phyloP scores from a whole-genome alignment of 2,888 invertebrate genomes.

The Apocheima hispidaria region DNA sequence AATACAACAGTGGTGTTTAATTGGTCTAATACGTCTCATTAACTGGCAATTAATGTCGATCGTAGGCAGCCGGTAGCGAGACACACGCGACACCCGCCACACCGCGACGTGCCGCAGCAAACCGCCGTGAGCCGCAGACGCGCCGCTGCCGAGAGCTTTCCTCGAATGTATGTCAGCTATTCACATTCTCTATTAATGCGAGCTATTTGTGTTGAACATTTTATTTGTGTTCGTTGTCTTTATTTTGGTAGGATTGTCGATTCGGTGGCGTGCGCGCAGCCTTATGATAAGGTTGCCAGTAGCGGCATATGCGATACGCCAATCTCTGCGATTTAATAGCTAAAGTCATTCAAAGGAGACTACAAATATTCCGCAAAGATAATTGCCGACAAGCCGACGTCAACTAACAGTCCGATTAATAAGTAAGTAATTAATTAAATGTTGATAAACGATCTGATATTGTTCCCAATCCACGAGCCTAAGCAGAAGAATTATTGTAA shows the following conservation, averaged over 20 bases:
- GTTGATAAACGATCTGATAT: slow-evolving; percentile 4
- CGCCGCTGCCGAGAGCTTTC: background rate
- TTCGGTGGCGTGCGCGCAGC: no score
- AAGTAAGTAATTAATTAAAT: background rate
- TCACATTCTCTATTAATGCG: slow-evolving; percentile 67
- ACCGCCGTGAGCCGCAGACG: background rate
- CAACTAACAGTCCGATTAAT: slow-evolving; percentile 10
- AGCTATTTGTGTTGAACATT: slow-evolving; percentile 66
- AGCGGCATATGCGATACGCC: background rate
- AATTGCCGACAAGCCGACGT: slow-evolving; percentile 41
- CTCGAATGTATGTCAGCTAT: slow-evolving; percentile 70
- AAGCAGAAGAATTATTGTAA: background rate
- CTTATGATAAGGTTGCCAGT: no score
- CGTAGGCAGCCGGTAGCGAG: slow-evolving; percentile 16
- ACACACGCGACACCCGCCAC: slow-evolving; percentile 1
- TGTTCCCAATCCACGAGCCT: background rate
- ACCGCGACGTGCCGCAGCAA: slow-evolving; percentile 44
- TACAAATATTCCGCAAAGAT: slow-evolving; percentile 57
- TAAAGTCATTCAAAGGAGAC: slow-evolving; percentile 58
- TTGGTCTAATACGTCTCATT: slow-evolving; percentile 40
- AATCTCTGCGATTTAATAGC: slow-evolving; percentile 52
- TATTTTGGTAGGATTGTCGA: slow-evolving; percentile 51
- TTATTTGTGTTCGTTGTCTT: slow-evolving; percentile 58
- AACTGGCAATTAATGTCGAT: slow-evolving; percentile 34
- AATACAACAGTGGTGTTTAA: slow-evolving; percentile 29